Evolutionary conservation across 2,888 invertebrate genomes (phyloP).

Genomic region (Amiota mariae): DNA sequence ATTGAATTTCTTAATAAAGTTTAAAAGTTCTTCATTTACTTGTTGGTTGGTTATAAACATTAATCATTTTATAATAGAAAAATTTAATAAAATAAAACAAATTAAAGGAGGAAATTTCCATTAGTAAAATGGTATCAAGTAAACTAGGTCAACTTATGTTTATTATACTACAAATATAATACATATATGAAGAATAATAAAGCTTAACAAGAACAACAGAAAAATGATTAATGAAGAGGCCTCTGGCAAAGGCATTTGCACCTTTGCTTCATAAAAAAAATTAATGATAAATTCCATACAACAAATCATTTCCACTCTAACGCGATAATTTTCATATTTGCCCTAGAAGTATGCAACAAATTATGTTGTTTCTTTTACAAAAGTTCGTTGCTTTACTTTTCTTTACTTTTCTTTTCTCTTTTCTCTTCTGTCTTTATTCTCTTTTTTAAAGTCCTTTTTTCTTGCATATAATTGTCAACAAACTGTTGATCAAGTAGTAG

Average conservation of each 20-base stretch:
- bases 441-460: too few relatives aligned
- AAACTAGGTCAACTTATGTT: too few relatives aligned
- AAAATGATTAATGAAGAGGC: neutral
- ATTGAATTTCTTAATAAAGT: too few relatives aligned
- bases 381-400: neutral
- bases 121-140: too few relatives aligned
- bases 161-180: too few relatives aligned
- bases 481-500: conserved; percentile 58
- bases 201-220: neutral
- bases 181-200: too few relatives aligned
- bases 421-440: too few relatives aligned
- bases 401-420: too few relatives aligned
- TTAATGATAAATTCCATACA: conserved; percentile 14
- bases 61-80: neutral
- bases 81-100: neutral
- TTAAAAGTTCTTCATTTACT: conserved; percentile 30
- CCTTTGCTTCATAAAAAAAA: neutral
- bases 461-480: conserved; percentile 50
- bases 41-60: neutral
- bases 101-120: neutral
- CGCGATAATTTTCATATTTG: conserved; percentile 16
- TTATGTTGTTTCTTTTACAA: conserved; percentile 46
- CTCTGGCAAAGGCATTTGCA: too few relatives aligned
- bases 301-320: conserved; percentile 16
- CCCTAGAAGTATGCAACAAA: conserved; percentile 37